Evolutionary conservation across 2,113 vertebrate genomes (phyloP), one percentile per base, ranked within the genome.

Genomic region (Piaya cayana): DNA sequence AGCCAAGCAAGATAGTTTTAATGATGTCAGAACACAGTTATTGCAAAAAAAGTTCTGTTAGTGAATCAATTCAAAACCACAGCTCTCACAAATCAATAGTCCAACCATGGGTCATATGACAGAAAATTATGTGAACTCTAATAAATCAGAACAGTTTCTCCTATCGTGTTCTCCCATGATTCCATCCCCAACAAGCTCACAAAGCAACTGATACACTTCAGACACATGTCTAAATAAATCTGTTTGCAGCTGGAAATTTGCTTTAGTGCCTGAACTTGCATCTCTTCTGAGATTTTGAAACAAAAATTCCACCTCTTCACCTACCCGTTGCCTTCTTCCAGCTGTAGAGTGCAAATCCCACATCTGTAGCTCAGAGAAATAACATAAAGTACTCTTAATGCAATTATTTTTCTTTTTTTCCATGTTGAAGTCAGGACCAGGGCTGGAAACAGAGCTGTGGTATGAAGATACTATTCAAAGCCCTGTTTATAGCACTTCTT

Each of bases 21-120:
- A 23, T 21, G 8, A 58, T 37, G 23, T 52, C 15, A 27, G 43
- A 45, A 82, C 43, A 30, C 5, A 36, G 29, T 49, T 21, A 19
- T 45, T 3, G 2, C 0, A 4, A 60, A 13, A 15, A 65, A 77
- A 47, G 47, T 18, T 16, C 18, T 4, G 0, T 16, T 37, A 25
- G 11, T 13, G 19, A 67, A 34, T 47, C 47, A 21, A 5, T 8
- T 32, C 26, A 26, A 71, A 60, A 67, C 15, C 26, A 18, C 34
- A 42, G 3, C 23, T 42, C 47, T 25, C 13, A 29, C 15, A 12
- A 52, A 15, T 29, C 37, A 8, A 10, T 18, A 21, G 59, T 29
- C 67, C 52, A 53, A 12, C 45, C 15, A 8, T 3, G 17, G 23
- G 14, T 9, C 52, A 53, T 47, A 53, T 5, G 8, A n/a, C 21